Evolutionary conservation across 23 tunicate species (phyloP).

Genomic region (Halocynthia aurantium): DNA sequence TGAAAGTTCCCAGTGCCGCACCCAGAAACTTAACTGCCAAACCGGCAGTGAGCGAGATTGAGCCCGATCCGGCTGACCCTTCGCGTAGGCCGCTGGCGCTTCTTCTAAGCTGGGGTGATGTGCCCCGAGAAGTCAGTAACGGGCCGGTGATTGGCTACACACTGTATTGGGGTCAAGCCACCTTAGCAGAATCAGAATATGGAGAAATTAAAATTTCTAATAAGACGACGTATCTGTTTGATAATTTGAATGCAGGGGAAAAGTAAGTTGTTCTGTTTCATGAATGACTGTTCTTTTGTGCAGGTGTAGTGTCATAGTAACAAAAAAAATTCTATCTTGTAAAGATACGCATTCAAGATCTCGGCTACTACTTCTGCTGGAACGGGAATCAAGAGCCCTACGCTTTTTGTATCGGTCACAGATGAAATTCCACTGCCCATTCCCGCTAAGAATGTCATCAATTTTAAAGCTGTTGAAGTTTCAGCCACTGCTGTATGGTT

Average conservation of each 20-base stretch:
- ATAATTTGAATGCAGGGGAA: conserved; percentile 29
- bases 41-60: conserved; percentile 17
- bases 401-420: conserved; percentile 34
- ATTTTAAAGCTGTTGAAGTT: conserved; percentile 32
- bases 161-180: conserved; percentile 39
- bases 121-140: conserved; percentile 40
- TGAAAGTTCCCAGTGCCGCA: conserved; percentile 47
- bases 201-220: background rate
- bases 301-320: background rate
- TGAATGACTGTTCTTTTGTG: background rate
- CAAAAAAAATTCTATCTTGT: background rate
- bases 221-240: conserved; percentile 22
- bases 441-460: conserved; percentile 27
- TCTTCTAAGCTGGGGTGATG: conserved; percentile 41
- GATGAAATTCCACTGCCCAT: background rate
- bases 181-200: background rate
- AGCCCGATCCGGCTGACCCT: background rate
- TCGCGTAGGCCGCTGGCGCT: conserved; percentile 21
- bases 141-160: conserved; percentile 54
- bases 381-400: conserved; percentile 44
- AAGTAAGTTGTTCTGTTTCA: conserved; percentile 32
- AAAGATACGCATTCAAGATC: conserved; percentile 67
- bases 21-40: conserved; percentile 44
- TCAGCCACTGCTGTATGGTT: conserved; percentile 74
- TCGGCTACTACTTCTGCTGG: conserved; percentile 78